Conservation (phyloP, 2,797 vertebrate species). For the Alcedo quadribrachys region DNA sequence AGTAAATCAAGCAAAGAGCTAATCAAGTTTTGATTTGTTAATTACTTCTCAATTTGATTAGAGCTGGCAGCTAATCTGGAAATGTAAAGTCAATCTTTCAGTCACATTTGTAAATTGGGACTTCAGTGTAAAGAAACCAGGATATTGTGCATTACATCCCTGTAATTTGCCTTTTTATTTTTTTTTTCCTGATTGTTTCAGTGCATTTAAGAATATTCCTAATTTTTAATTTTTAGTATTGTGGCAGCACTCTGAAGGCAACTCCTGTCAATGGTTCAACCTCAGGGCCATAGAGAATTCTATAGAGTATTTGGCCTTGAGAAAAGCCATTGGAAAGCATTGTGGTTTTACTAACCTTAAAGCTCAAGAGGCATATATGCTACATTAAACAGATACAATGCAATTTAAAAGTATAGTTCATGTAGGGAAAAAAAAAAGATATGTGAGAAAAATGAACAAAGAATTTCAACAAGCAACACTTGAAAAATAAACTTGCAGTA, state of each 20-base stretch:
- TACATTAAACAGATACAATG: constrained; percentile 62
- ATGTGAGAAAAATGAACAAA: neutral
- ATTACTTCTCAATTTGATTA: constrained; percentile 89
- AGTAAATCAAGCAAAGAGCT: constrained; percentile 85
- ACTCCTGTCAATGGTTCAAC: neutral
- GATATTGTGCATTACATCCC: constrained; percentile 41
- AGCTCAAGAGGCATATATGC: constrained; percentile 5
- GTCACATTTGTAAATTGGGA: constrained; percentile 78
- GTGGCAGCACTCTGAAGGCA: constrained; percentile 1
- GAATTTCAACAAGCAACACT: neutral
- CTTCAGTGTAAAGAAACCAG: constrained; percentile 57
- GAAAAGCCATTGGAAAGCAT: neutral
- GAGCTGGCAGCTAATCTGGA: constrained; percentile 82
- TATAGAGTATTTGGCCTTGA: neutral
- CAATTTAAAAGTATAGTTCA: constrained; percentile 46
- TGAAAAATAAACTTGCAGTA: neutral
- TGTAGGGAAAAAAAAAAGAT: neutral
- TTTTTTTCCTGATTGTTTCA: neutral
- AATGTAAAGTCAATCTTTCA: constrained; percentile 83
- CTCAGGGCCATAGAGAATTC: neutral
- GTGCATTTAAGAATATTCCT: constrained; percentile 46
- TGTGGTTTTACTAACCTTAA: neutral
- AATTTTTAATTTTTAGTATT: constrained; percentile 29
- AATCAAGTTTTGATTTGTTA: constrained; percentile 88
- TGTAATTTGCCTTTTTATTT: neutral